These are phyloP conservation scores for Capitulum mitella DNA, from an alignment of 2,888 invertebrate genomes.

Conservation along the genomic window DNA sequence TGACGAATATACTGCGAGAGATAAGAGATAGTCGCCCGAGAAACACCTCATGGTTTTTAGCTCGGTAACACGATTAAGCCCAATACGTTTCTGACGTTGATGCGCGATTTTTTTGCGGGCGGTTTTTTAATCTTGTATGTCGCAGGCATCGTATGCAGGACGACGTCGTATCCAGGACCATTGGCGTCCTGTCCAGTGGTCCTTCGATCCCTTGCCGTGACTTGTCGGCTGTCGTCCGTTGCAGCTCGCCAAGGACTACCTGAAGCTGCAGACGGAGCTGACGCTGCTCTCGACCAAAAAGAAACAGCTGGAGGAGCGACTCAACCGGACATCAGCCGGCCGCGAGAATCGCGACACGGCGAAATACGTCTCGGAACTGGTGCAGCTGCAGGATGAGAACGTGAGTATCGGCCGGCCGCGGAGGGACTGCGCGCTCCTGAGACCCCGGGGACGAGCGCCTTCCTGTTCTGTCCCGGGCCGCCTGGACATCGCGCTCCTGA, in stretches of 20 bases:
- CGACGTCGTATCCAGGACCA: not conserved
- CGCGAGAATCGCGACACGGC: constrained; percentile 40
- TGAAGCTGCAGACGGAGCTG: constrained; percentile 78
- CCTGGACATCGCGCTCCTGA: too few relatives aligned
- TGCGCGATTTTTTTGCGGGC: not conserved
- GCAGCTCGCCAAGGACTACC: constrained; percentile 76
- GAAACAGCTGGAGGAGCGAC: constrained; percentile 61
- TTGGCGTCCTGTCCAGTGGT: not conserved
- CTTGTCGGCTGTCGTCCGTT: constrained; percentile 7
- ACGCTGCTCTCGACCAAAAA: constrained; percentile 53
- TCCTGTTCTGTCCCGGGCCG: not conserved
- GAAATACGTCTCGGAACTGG: constrained; percentile 56
- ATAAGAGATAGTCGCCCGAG: too few relatives aligned
- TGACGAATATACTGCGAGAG: too few relatives aligned
- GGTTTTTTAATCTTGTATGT: not conserved
- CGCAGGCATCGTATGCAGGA: too few relatives aligned
- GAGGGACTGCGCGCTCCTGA: too few relatives aligned
- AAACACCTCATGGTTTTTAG: too few relatives aligned
- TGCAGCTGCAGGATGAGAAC: constrained; percentile 62
- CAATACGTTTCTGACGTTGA: not conserved
- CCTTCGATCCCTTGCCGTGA: not conserved
- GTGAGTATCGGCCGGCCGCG: constrained; percentile 48
- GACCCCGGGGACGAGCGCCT: too few relatives aligned
- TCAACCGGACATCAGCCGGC: constrained; percentile 48
- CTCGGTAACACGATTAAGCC: not conserved